Evolutionary conservation across 2,113 vertebrate genomes (phyloP).

Genomic region (Coregonus clupeaformis): DNA sequence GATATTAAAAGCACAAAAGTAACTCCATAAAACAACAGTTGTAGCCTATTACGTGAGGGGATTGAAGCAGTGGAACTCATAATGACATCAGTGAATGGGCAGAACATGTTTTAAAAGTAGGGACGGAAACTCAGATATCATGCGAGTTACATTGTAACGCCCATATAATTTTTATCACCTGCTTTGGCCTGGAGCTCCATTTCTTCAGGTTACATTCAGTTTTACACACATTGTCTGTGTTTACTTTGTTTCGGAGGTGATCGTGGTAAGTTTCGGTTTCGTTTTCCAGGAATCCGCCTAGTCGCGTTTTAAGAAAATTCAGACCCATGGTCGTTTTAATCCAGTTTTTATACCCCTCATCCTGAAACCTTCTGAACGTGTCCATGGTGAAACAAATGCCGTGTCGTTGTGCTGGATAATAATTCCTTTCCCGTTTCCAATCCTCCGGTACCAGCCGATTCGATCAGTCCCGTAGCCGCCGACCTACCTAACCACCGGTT

Average conservation of each 20-base stretch:
- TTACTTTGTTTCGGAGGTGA: neutral
- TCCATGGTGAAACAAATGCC: conserved; percentile 14
- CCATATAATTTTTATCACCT: neutral
- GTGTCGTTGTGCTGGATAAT: neutral
- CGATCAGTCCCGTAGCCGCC: no score
- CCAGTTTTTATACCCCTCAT: conserved; percentile 56
- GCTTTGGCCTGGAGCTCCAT: neutral
- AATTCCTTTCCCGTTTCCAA: neutral
- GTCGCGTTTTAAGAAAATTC: conserved; percentile 27
- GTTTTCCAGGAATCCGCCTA: conserved; percentile 45
- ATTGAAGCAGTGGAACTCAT: no score
- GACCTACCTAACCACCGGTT: no score
- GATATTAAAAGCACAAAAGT: neutral
- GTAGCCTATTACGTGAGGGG: no score
- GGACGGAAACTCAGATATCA: no score
- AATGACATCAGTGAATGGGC: no score
- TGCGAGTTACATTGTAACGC: neutral
- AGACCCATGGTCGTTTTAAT: conserved; percentile 50
- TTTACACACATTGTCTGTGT: neutral
- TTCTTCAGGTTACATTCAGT: neutral
- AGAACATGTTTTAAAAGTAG: no score
- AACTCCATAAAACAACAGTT: neutral
- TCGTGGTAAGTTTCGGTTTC: conserved; percentile 56
- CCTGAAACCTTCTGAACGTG: conserved; percentile 37
- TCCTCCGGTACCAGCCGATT: no score